Evolutionary conservation across 2,113 vertebrate genomes (phyloP), one percentile per base, ranked within the genome.

Genomic region (Thalassarche chlororhynchos): DNA sequence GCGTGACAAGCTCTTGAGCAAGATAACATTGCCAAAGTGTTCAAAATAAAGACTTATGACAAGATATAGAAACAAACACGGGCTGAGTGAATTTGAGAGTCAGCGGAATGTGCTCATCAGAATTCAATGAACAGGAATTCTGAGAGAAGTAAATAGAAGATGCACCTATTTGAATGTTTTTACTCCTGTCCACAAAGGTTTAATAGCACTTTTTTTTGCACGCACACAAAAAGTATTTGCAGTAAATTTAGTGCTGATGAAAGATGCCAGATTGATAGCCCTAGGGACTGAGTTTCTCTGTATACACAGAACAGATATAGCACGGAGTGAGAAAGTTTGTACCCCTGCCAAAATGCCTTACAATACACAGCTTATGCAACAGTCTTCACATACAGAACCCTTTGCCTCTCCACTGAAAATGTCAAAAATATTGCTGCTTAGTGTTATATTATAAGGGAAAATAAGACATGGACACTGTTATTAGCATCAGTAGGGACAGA

Each of bases 211-310:
- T 57, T 52, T 70, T 38, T 65, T 74, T 80, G 32, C 32, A 77
- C 15, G 54, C 40, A 79, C 49, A 83, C 5, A 70, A 72, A 72
- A 92, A 84, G 54, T 69, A 96, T 77, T 87, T 93, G 81, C 93
- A 83, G 84, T 83, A 96, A 91, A 91, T 92, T 93, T 66, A 93
- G 44, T 61, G 74, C 62, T 85, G 78, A 84, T 86, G 93, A 94
- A 95, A 95, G 93, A 79, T 26, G 13, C 69, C 93, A 95, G 91
- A 97, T 69, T 97, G 89, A 97, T 91, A 90, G 94, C 91, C 87
- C 81, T 93, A 91, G 93, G 87, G 95, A 91, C 61, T 62, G 62
- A 62, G 55, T 93, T 93, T 57, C 89, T 69, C 84, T 91, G 66
- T 79, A 74, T 40, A 95, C 78, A 90, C 70, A 92, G 87, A 94